Base-by-base conservation (phyloP, 2,797 vertebrate genomes). In the Brachymystax lenok region DNA sequence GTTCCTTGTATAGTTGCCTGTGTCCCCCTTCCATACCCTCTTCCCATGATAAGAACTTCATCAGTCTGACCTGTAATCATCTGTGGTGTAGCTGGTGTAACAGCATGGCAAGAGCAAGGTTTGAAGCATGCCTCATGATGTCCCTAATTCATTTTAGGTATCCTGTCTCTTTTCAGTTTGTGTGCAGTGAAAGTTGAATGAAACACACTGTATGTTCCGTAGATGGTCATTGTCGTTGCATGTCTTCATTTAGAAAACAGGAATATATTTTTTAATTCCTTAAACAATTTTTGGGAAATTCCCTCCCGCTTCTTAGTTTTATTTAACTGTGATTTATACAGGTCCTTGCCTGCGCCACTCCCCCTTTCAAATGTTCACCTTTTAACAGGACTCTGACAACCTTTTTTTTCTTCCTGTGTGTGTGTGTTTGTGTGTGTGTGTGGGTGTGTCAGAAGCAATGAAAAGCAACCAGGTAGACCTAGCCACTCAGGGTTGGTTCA, bases 401-500 rank as follows among this genome's bases (percentile, higher is more conserved):
- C 59, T 63, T 10, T 19, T 10, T 13, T 10, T 46, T 52, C 56
- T 71, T 33, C 51, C 33, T 71, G 51, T 52, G 56, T 33, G 33
- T 67, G 70, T 68, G 14, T 54, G 61, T 30, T 16, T 77, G 35
- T 46, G 19, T 77, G 33, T 19, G 35, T 77, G 28, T 77, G 21
- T 79, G 54, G 74, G 50, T 74, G 1, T 21, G 87, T 88, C 87
- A 90, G 54, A 75, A 99, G 98, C 97, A 17, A 96, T 96, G 87
- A 95, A 96, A 54, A 99, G 94, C 84, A 95, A 95, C 1, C 97
- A 98, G 79, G 97, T 98, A 28, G 97, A 99, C 89, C 98, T 99
- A 16, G 97, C 98, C 35, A 99, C 98, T 19, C 98, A 99, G 91
- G 97, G 98, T 85, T 99, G 98, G 98, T 99, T 99, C 88, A 99